These are phyloP conservation scores for Melinaea marsaeus DNA, from an alignment of 2,888 invertebrate genomes.

Conservation along the genomic window DNA sequence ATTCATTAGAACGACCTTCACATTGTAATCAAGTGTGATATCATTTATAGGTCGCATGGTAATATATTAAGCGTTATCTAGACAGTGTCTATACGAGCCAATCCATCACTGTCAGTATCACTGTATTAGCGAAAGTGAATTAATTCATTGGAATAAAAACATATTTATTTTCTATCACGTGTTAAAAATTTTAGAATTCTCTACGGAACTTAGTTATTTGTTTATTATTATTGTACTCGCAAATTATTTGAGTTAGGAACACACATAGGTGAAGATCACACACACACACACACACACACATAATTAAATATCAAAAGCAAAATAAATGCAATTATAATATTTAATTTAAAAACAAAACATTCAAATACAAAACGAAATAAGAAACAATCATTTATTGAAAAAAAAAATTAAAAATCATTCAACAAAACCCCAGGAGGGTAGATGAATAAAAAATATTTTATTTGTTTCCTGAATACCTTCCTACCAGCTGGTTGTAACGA, in stretches of 20 bases:
- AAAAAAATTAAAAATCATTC: slow-evolving; percentile 19
- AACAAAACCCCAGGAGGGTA: slow-evolving; percentile 19
- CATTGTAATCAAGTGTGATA: slow-evolving; percentile 45
- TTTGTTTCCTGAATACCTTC: slow-evolving; percentile 31
- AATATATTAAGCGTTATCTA: slow-evolving; percentile 73
- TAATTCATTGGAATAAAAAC: slow-evolving; percentile 45
- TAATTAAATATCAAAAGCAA: too few relatives aligned
- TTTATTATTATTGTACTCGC: too few relatives aligned
- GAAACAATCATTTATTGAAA: slow-evolving; percentile 1
- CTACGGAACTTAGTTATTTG: too few relatives aligned
- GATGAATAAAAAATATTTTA: slow-evolving; percentile 36
- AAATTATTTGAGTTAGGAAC: too few relatives aligned
- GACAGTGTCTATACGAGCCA: slow-evolving; percentile 63
- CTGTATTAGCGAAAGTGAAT: slow-evolving; percentile 58
- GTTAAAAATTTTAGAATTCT: too few relatives aligned
- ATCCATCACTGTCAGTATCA: slow-evolving; percentile 65
- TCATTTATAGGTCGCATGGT: slow-evolving; percentile 49
- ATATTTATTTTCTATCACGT: neutral
- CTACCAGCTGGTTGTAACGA: slow-evolving; percentile 40
- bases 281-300: too few relatives aligned
- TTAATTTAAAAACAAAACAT: too few relatives aligned
- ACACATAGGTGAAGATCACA: too few relatives aligned
- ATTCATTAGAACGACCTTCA: slow-evolving; percentile 38
- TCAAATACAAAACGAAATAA: too few relatives aligned
- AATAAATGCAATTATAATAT: too few relatives aligned